phyloP scores from a whole-genome alignment of 2,888 invertebrate species.

The Leucophenga montana region DNA sequence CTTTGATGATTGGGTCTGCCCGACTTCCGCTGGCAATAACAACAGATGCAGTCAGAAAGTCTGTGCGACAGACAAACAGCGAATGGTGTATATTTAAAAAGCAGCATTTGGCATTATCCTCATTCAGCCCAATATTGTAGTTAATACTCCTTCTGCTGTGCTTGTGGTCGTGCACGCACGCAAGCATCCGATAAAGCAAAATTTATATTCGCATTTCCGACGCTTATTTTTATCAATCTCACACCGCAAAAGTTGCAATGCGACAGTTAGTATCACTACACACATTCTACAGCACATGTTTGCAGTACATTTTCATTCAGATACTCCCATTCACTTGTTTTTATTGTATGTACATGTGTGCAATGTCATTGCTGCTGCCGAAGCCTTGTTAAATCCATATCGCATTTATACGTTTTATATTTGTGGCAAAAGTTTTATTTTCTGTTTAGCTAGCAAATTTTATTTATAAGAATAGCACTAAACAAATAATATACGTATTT shows the following conservation, averaged over 20 bases:
- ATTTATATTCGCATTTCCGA: slow-evolving; percentile 71
- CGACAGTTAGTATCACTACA: slow-evolving; percentile 37
- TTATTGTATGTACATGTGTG: background rate
- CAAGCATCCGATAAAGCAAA: slow-evolving; percentile 67
- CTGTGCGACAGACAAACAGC: background rate
- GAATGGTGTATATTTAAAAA: too few species aligned
- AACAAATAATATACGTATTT: too few species aligned
- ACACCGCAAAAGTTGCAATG: slow-evolving; percentile 40
- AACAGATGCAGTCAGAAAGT: background rate
- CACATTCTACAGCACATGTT: slow-evolving; percentile 34
- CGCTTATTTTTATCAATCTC: slow-evolving; percentile 62
- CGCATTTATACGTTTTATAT: slow-evolving; percentile 1
- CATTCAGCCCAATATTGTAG: background rate
- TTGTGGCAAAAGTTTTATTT: background rate
- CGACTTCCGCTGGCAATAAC: slow-evolving; percentile 26
- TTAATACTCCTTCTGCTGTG: background rate
- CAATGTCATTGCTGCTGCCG: background rate
- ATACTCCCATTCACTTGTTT: background rate
- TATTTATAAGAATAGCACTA: too few species aligned
- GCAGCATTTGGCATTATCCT: slow-evolving; percentile 18
- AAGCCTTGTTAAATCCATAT: slow-evolving; percentile 2
- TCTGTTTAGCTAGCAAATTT: background rate
- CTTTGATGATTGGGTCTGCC: slow-evolving; percentile 63
- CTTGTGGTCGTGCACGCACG: slow-evolving; percentile 34
- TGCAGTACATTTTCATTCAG: background rate